These are phyloP conservation scores for Alca torda DNA, from an alignment of 2,797 vertebrate species.

Conservation along the genomic window DNA sequence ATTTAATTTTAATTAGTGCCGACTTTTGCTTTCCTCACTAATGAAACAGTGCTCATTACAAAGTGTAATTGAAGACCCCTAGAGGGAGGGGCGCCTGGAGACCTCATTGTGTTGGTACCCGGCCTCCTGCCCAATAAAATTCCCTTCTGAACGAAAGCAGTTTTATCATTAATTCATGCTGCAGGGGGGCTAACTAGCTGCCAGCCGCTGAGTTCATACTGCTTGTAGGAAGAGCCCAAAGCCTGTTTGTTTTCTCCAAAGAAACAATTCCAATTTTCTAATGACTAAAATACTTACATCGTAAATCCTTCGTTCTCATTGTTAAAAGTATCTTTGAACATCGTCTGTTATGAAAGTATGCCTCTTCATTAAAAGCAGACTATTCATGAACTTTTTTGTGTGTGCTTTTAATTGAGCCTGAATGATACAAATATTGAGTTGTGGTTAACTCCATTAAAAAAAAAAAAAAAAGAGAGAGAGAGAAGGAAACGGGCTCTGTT, in stretches of 20 bases:
- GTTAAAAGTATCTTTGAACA: slow-evolving; percentile 66
- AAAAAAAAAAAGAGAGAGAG: not conserved
- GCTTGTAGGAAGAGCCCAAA: slow-evolving; percentile 46
- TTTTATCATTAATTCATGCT: slow-evolving; percentile 72
- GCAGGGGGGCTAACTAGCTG: slow-evolving; percentile 37
- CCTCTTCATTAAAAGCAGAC: slow-evolving; percentile 56
- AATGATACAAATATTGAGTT: slow-evolving; percentile 49
- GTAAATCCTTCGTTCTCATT: slow-evolving; percentile 33
- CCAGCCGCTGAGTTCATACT: slow-evolving; percentile 40
- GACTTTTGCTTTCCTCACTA: slow-evolving; percentile 73
- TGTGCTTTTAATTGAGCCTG: slow-evolving; percentile 52
- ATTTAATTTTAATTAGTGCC: slow-evolving; percentile 76
- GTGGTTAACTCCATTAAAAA: slow-evolving; percentile 12
- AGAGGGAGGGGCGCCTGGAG: slow-evolving; percentile 68
- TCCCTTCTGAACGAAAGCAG: slow-evolving; percentile 57
- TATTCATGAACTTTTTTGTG: slow-evolving; percentile 34
- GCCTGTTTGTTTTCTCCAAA: slow-evolving; percentile 53
- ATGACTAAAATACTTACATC: slow-evolving; percentile 44
- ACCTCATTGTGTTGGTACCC: slow-evolving; percentile 64
- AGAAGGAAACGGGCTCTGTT: not conserved
- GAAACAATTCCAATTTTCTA: slow-evolving; percentile 54
- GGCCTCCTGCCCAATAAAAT: slow-evolving; percentile 70
- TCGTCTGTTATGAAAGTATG: not conserved
- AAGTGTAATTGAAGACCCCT: slow-evolving; percentile 75
- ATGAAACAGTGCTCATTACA: slow-evolving; percentile 74